Evolutionary conservation across 1,140 invertebrate genomes (phyloP).

Genomic region (Rhopalosiphum padi): DNA sequence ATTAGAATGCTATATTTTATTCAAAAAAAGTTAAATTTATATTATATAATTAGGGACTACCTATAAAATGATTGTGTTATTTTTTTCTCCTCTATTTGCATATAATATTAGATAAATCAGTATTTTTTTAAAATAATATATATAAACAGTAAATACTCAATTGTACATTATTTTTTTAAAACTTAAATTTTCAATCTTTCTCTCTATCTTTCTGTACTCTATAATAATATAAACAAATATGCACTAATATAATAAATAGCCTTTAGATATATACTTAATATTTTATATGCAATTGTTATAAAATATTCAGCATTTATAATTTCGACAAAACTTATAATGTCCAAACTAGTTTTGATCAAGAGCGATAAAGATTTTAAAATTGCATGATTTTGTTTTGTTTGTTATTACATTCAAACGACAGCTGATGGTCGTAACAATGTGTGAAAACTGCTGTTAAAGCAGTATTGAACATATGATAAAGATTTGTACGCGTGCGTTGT

Average conservation of each 20-base stretch:
- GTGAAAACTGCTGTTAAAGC: slow-evolving; percentile 30
- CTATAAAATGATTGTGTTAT: background rate
- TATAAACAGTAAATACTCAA: background rate
- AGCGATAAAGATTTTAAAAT: slow-evolving; percentile 34
- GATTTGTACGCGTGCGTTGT: slow-evolving; percentile 53
- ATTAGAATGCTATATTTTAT: background rate
- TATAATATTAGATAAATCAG: background rate
- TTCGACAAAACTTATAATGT: background rate
- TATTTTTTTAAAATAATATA: no score
- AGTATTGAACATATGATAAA: slow-evolving; percentile 48
- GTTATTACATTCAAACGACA: slow-evolving; percentile 36
- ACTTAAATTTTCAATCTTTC: background rate
- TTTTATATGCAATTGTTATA: background rate
- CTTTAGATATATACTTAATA: background rate
- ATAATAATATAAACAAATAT: background rate
- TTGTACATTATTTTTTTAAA: background rate
- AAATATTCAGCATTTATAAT: slow-evolving; percentile 23
- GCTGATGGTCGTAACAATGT: slow-evolving; percentile 44
- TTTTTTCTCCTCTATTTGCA: background rate
- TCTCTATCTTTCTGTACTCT: no score
- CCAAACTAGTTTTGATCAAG: slow-evolving; percentile 8
- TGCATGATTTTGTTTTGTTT: slow-evolving; percentile 38
- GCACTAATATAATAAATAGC: background rate
- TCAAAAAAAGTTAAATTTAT: no score
- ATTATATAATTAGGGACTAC: no score